These are phyloP conservation scores for Zaprionus davidi DNA, from an alignment of 1,140 invertebrate genomes.

Conservation along the genomic window DNA sequence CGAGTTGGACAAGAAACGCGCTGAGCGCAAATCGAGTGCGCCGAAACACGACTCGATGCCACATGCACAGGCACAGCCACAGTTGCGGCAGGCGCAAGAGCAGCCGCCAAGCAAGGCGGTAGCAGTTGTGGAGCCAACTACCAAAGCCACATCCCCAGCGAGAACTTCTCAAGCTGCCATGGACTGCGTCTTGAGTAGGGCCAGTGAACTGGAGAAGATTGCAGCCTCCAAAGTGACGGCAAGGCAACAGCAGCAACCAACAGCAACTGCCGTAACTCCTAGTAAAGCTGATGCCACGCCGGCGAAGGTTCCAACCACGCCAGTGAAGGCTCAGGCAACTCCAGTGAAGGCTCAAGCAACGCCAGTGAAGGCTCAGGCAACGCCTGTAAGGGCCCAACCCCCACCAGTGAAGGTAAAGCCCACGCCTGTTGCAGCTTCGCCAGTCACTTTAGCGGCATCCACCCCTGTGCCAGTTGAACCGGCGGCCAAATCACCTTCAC, in stretches of 20 bases:
- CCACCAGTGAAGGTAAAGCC: neutral
- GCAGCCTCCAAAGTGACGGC: conserved; percentile 27
- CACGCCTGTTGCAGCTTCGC: neutral
- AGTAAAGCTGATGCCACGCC: neutral
- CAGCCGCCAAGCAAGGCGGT: conserved; percentile 44
- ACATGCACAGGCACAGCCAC: conserved; percentile 31
- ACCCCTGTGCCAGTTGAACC: neutral
- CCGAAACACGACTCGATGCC: conserved; percentile 64
- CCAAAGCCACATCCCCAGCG: conserved; percentile 53
- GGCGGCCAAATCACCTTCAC: conserved; percentile 20
- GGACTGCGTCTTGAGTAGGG: conserved; percentile 17
- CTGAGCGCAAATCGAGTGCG: conserved; percentile 63
- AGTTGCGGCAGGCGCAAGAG: conserved; percentile 41
- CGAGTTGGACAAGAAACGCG: conserved; percentile 67
- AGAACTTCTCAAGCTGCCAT: conserved; percentile 28
- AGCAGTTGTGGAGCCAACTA: conserved; percentile 66
- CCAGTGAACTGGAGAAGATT: conserved; percentile 60
- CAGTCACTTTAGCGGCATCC: neutral
- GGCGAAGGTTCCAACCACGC: neutral
- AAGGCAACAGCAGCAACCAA: neutral
- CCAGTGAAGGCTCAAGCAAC: neutral
- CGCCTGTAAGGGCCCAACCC: neutral
- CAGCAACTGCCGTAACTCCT: neutral
- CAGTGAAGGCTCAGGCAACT: neutral
- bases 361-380: neutral